phyloP scores from a whole-genome alignment of 2,888 invertebrate species.

The Sceliomorpha sp. region DNA sequence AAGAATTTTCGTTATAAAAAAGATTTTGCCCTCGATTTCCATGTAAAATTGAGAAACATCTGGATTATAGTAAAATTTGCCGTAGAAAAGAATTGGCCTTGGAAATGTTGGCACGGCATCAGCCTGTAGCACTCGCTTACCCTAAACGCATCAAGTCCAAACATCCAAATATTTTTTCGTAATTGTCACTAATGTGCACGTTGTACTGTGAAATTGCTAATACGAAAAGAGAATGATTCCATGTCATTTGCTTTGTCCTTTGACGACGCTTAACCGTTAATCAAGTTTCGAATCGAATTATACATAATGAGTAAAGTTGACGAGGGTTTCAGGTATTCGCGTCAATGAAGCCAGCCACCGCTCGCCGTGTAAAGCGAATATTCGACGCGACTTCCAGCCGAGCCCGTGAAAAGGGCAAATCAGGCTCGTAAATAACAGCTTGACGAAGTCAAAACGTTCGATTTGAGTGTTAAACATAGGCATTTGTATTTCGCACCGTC shows the following conservation, averaged over 20 bases:
- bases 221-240: slow-evolving; percentile 49
- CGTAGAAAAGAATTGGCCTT: no score
- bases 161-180: no score
- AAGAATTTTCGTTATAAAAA: no score
- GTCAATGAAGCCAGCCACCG: slow-evolving; percentile 64
- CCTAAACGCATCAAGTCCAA: no score
- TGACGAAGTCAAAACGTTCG: slow-evolving; percentile 41
- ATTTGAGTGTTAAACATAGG: slow-evolving; percentile 52
- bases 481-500: slow-evolving; percentile 56
- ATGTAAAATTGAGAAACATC: no score
- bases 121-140: no score
- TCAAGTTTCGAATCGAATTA: slow-evolving; percentile 77
- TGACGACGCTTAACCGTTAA: slow-evolving; percentile 73
- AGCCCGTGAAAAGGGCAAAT: slow-evolving; percentile 47
- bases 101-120: no score
- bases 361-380: slow-evolving; percentile 17
- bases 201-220: slow-evolving; percentile 39
- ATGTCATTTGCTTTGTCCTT: slow-evolving; percentile 67
- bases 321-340: slow-evolving; percentile 64
- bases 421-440: slow-evolving; percentile 44
- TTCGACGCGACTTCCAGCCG: slow-evolving; percentile 34
- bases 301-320: slow-evolving; percentile 76
- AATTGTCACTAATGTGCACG: no score
- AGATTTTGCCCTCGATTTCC: no score
- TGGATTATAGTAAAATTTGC: no score